These are phyloP conservation scores for Pygathrix nemaeus DNA, from an alignment of 2,113 vertebrate species.

Conservation along the genomic window DNA sequence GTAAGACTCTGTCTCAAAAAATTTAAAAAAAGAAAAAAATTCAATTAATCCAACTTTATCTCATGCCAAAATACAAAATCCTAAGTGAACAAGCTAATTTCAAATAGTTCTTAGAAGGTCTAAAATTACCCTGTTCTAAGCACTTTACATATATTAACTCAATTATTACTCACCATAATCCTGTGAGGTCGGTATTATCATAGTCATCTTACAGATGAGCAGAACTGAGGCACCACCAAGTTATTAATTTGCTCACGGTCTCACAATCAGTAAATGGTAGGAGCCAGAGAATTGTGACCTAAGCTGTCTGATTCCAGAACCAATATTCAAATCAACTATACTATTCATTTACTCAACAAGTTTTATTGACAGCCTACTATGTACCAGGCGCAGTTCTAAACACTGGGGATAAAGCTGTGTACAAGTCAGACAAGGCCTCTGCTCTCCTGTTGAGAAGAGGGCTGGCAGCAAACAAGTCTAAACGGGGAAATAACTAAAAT, in stretches of 20 bases:
- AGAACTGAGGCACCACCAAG: not conserved
- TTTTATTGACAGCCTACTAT: not conserved
- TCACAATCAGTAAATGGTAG: not conserved
- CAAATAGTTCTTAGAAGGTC: constrained; percentile 10
- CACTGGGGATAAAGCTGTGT: not conserved
- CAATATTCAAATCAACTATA: not conserved
- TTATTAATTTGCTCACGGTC: not conserved
- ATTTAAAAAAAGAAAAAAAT: not conserved
- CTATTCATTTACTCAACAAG: not conserved
- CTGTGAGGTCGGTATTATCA: not conserved
- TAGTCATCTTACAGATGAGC: not conserved
- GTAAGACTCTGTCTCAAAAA: too few relatives aligned
- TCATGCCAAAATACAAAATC: constrained; percentile 40
- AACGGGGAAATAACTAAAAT: not conserved
- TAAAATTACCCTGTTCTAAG: not conserved
- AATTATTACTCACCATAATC: not conserved
- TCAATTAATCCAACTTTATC: not conserved
- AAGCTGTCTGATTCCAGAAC: not conserved
- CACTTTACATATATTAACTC: not conserved
- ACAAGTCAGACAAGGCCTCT: not conserved
- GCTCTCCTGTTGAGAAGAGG: not conserved
- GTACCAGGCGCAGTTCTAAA: not conserved
- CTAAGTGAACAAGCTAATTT: not conserved
- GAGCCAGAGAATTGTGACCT: not conserved
- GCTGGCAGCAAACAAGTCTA: not conserved